Evolutionary conservation across 2,113 vertebrate genomes (phyloP).

Genomic region (Equus quagga): DNA sequence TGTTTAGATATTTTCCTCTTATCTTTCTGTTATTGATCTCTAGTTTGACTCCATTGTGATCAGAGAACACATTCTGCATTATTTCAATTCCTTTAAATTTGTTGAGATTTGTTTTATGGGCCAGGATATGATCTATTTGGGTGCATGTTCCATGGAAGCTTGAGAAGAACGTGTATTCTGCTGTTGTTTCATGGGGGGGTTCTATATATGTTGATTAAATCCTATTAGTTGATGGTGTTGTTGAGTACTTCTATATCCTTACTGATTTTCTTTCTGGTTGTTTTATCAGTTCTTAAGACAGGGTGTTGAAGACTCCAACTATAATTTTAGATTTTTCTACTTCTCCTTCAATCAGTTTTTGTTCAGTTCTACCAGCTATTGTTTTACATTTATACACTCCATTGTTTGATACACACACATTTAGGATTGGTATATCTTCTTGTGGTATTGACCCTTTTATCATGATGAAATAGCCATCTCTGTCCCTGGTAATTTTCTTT

Average conservation of each 20-base stretch:
- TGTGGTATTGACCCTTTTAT: not conserved
- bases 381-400: not conserved
- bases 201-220: too few relatives aligned
- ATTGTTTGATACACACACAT: not conserved
- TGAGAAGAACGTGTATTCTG: not conserved
- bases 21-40: not conserved
- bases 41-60: not conserved
- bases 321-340: not conserved
- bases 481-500: not conserved
- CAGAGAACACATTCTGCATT: not conserved
- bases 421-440: not conserved
- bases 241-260: not conserved
- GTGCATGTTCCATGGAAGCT: not conserved
- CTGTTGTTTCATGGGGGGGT: not conserved
- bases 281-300: not conserved
- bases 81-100: not conserved
- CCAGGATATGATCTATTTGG: too few relatives aligned
- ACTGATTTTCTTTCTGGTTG: not conserved
- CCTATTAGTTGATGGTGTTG: too few relatives aligned
- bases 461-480: not conserved
- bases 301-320: not conserved
- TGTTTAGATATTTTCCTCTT: not conserved
- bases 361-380: not conserved
- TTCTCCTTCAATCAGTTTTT: not conserved
- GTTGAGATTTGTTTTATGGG: not conserved